These are phyloP conservation scores for Gasteruption jaculator DNA, from an alignment of 2,888 invertebrate genomes.

Conservation along the genomic window DNA sequence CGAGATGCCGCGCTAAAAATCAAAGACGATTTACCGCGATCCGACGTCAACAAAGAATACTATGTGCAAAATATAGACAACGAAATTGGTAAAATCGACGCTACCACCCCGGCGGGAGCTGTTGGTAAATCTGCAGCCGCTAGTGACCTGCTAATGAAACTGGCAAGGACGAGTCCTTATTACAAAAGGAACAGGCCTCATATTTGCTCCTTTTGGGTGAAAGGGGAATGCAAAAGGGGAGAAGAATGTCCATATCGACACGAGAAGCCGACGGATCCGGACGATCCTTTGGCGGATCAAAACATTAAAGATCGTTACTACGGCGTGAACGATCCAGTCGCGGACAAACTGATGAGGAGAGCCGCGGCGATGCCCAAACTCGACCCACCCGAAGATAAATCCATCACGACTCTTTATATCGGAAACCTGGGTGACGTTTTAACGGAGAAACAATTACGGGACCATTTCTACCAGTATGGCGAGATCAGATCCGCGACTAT, in stretches of 20 bases:
- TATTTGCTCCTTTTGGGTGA: slow-evolving; percentile 98
- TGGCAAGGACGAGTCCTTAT: slow-evolving; percentile 90
- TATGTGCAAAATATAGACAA: slow-evolving; percentile 88
- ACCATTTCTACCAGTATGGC: slow-evolving; percentile 98
- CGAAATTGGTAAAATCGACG: slow-evolving; percentile 58
- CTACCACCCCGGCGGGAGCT: slow-evolving; percentile 56
- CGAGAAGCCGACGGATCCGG: slow-evolving; percentile 95
- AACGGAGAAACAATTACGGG: slow-evolving; percentile 86
- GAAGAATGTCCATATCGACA: slow-evolving; percentile 96
- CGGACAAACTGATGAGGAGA: slow-evolving; percentile 85
- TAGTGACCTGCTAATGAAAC: slow-evolving; percentile 76
- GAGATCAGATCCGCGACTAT: slow-evolving; percentile 93
- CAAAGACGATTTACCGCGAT: slow-evolving; percentile 86
- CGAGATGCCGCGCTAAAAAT: slow-evolving; percentile 87
- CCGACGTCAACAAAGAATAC: slow-evolving; percentile 93
- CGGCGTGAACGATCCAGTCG: slow-evolving; percentile 93
- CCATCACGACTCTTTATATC: slow-evolving; percentile 96
- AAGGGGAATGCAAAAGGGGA: slow-evolving; percentile 92
- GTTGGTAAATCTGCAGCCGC: slow-evolving; percentile 72
- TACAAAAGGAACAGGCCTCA: slow-evolving; percentile 93
- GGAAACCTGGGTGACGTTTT: slow-evolving; percentile 88
- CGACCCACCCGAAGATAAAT: slow-evolving; percentile 92
- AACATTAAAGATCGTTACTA: slow-evolving; percentile 94
- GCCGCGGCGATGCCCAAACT: slow-evolving; percentile 92
- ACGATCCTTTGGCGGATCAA: slow-evolving; percentile 93